These are phyloP conservation scores for Bicyclus anynana DNA, from an alignment of 1,140 invertebrate species.

Conservation along the genomic window DNA sequence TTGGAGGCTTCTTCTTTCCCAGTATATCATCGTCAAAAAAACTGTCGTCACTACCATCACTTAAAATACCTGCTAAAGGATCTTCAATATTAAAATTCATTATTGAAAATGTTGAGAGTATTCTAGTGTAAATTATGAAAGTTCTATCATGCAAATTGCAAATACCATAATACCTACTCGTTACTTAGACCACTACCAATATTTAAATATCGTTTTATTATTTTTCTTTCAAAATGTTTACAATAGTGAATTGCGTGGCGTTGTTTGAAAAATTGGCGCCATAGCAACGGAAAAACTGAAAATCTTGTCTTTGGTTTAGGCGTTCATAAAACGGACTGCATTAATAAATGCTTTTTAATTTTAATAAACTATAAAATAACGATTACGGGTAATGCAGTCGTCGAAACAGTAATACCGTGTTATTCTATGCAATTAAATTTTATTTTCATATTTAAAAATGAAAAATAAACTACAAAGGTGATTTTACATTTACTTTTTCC, in stretches of 20 bases:
- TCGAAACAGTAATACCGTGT: no score
- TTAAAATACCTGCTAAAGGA: constrained; percentile 72
- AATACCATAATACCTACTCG: no score
- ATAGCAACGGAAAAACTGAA: constrained; percentile 35
- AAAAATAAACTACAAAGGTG: constrained; percentile 1
- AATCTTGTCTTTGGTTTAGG: neutral
- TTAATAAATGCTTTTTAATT: no score
- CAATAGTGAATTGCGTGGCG: neutral
- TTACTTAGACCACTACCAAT: no score
- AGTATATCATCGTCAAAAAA: constrained; percentile 74
- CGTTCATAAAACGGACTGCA: constrained; percentile 2
- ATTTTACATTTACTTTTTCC: no score
- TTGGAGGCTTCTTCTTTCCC: constrained; percentile 57
- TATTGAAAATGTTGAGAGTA: no score
- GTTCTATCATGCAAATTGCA: no score
- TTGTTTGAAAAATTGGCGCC: constrained; percentile 46
- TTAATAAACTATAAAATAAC: no score
- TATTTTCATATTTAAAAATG: no score
- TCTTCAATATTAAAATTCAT: constrained; percentile 74
- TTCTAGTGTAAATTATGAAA: no score
- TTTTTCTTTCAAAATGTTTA: constrained; percentile 35
- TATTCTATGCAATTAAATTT: no score
- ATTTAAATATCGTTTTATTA: constrained; percentile 32
- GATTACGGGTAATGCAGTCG: no score
- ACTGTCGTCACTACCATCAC: constrained; percentile 75